phyloP scores from a whole-genome alignment of 2,888 invertebrate genomes.

The Germaria angustata region DNA sequence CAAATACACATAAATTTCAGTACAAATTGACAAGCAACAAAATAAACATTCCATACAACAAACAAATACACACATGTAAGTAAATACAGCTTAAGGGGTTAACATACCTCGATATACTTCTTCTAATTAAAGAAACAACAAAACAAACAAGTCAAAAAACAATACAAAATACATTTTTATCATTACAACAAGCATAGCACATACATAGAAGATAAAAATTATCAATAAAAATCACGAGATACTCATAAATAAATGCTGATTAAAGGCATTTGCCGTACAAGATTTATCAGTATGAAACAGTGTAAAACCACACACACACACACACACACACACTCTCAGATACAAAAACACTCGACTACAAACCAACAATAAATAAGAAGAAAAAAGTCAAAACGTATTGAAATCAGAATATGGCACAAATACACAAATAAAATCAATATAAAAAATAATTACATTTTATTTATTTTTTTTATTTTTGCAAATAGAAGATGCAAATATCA shows the following conservation, averaged over 20 bases:
- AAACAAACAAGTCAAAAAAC: background rate
- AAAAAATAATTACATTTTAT: slow-evolving; percentile 40
- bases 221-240: slow-evolving; percentile 59
- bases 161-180: background rate
- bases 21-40: no score
- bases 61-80: no score
- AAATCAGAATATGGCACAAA: slow-evolving; percentile 13
- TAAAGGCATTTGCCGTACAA: slow-evolving; percentile 25
- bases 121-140: background rate
- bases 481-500: slow-evolving; percentile 23
- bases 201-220: slow-evolving; percentile 18
- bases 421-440: background rate
- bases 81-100: no score
- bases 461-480: slow-evolving; percentile 19
- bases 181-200: background rate
- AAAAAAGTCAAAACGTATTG: slow-evolving; percentile 6
- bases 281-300: slow-evolving; percentile 35
- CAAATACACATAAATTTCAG: no score
- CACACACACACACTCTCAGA: background rate
- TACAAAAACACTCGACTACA: background rate
- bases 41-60: no score
- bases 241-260: slow-evolving; percentile 38
- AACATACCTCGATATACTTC: background rate
- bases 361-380: background rate
- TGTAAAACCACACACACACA: slow-evolving; percentile 7